phyloP scores from a whole-genome alignment of 2,888 invertebrate genomes.

The Conistra vaccinii region DNA sequence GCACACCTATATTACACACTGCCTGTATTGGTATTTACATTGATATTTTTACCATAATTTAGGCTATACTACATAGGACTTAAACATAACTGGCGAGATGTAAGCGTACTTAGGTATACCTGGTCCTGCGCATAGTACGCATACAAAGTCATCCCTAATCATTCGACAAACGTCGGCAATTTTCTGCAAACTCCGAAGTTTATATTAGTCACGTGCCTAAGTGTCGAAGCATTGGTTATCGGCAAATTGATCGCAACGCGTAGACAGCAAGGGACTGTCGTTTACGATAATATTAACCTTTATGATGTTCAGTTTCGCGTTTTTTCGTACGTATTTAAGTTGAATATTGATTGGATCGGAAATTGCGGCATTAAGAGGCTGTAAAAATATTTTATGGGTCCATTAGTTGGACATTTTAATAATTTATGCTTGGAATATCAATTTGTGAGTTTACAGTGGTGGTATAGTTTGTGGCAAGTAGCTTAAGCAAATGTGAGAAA shows the following conservation, averaged over 20 bases:
- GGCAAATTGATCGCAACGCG: constrained; percentile 66
- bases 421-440: constrained; percentile 36
- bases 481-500: background rate
- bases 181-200: constrained; percentile 52
- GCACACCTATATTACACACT: no score
- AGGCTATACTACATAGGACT: no score
- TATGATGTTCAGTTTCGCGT: constrained; percentile 44
- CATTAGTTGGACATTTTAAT: constrained; percentile 33
- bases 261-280: constrained; percentile 48
- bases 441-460: constrained; percentile 8
- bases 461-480: background rate
- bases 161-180: constrained; percentile 35
- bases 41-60: no score
- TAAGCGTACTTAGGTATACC: no score
- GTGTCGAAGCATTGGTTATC: constrained; percentile 54
- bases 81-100: no score
- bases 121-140: no score
- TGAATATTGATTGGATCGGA: constrained; percentile 41
- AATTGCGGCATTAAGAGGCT: constrained; percentile 33
- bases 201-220: constrained; percentile 31
- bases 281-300: constrained; percentile 45
- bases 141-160: background rate
- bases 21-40: no score
- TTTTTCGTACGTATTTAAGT: constrained; percentile 24
- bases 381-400: constrained; percentile 34